Evolutionary conservation across 2,113 vertebrate species (phyloP), one percentile per base, ranked within the genome.

Genomic region (Lates calcarifer): DNA sequence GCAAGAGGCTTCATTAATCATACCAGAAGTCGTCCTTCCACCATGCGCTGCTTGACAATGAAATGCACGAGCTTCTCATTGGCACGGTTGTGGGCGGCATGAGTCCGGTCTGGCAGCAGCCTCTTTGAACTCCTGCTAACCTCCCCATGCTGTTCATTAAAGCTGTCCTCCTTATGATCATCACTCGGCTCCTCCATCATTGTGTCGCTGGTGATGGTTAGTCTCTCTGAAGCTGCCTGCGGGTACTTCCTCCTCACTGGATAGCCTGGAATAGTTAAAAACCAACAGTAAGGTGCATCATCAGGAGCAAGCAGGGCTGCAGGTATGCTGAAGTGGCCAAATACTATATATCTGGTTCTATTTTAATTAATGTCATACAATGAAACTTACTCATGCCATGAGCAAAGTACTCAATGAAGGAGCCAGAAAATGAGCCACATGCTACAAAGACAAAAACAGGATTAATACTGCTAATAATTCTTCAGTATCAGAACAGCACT

Each of bases 11-110:
- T 26, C 12, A 71, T 67, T 24, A 41, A 64, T 58, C 84, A 69
- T 96, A 96, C 96, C 93, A 96, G 41, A 10, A 99, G 96, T 66
- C 94, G 97, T 11, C 76, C 84, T 0, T 99, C 97, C 0, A 95
- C 95, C 77, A 95, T 96, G 73, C 93, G 96, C 20, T 87, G 94
- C 74, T 96, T 96, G 17, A 98, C 96, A 0, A 99, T 98, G 57
- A 96, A 98, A 72, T 97, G 91, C 37, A 99, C 97, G 0, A 99
- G 93, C 61, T 95, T 97, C 67, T 96, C 91, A 74, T 98, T 99
- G 3, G 96, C 98, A 0, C 94, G 95, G 82, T 98, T 96, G 24
- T 98, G 94, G 51, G 97, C 96, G 0, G 97, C 95, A 53, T 95
- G 95, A 2, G 93, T 95, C 18, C 98, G 94, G 72, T 99, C 98